Percentiles rank a stretch among this genome's conserved stretches.
phyloP scores from a whole-genome alignment of 2,888 invertebrate genomes.

The Drosophila maculinotata region DNA sequence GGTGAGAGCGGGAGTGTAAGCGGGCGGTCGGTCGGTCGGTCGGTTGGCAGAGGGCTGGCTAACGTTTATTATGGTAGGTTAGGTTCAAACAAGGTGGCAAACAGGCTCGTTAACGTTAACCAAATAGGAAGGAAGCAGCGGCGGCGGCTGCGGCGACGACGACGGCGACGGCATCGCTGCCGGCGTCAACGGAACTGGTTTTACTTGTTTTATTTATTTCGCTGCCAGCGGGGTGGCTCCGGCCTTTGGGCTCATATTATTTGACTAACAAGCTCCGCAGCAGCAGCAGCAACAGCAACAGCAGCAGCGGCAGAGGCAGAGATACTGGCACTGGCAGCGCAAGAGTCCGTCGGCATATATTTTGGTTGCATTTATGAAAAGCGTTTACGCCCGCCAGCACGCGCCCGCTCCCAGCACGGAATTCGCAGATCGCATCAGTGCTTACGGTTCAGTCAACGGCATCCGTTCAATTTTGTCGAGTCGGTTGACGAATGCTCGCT shows the following conservation, averaged over 20 bases:
- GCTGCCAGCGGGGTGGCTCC: conserved; percentile 59
- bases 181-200: conserved; percentile 58
- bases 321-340: conserved; percentile 19
- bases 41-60: conserved; percentile 40
- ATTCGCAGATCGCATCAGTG: conserved; percentile 57
- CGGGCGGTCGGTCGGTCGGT: too few species aligned
- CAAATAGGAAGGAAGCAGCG: conserved; percentile 78
- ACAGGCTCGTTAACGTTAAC: conserved; percentile 77
- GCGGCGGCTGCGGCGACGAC: conserved; percentile 15
- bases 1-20: conserved; percentile 17
- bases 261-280: conserved; percentile 44
- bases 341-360: conserved; percentile 66
- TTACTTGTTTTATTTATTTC: conserved; percentile 48
- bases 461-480: conserved; percentile 82
- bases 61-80: conserved; percentile 82
- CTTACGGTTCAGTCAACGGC: conserved; percentile 77
- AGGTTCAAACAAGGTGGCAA: conserved; percentile 81
- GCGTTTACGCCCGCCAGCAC: conserved; percentile 72
- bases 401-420: conserved; percentile 69
- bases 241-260: conserved; percentile 29
- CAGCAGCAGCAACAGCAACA: conserved; percentile 21
- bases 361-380: conserved; percentile 71
- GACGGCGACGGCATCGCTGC: conserved; percentile 28
- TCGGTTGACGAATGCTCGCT: conserved; percentile 53
- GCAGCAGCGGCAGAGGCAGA: conserved; percentile 18